These are phyloP conservation scores for Otus sunia DNA, from an alignment of 2,113 vertebrate genomes.

Conservation along the genomic window DNA sequence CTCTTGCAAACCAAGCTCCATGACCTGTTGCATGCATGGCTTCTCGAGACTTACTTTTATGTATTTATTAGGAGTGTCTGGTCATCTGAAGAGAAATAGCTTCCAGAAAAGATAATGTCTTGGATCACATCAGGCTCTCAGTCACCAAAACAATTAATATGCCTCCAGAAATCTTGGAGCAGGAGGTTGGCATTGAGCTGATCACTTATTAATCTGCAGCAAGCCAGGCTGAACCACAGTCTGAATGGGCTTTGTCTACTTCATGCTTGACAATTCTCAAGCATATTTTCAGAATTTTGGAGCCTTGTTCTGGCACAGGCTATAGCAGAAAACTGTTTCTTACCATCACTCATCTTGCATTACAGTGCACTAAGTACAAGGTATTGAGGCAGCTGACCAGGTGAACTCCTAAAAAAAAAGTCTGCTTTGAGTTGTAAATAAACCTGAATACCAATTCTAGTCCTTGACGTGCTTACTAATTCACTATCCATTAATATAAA, in stretches of 20 bases:
- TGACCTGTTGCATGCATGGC: neutral
- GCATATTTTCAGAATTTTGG: neutral
- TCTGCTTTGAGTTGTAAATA: neutral
- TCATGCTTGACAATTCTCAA: neutral
- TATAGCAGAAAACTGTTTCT: neutral
- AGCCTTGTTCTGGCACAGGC: neutral
- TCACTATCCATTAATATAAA: neutral
- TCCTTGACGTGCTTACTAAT: neutral
- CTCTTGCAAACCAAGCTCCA: neutral
- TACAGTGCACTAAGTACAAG: rapidly evolving
- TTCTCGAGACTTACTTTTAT: neutral
- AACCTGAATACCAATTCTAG: neutral
- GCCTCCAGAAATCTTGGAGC: neutral
- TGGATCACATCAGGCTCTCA: rapidly evolving
- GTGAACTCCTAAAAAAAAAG: neutral
- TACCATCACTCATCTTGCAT: rapidly evolving
- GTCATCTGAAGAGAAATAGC: neutral
- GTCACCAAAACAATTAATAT: neutral
- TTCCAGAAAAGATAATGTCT: neutral
- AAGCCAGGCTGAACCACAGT: neutral
- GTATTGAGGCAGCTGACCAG: neutral
- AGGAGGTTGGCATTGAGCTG: neutral
- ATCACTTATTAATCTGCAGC: neutral
- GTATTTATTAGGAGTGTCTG: neutral
- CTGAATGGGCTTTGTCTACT: neutral